These are phyloP conservation scores for Petrosia ficiformis DNA, from an alignment of 37 sponge, comb jelly and placozoan species.

Conservation along the genomic window DNA sequence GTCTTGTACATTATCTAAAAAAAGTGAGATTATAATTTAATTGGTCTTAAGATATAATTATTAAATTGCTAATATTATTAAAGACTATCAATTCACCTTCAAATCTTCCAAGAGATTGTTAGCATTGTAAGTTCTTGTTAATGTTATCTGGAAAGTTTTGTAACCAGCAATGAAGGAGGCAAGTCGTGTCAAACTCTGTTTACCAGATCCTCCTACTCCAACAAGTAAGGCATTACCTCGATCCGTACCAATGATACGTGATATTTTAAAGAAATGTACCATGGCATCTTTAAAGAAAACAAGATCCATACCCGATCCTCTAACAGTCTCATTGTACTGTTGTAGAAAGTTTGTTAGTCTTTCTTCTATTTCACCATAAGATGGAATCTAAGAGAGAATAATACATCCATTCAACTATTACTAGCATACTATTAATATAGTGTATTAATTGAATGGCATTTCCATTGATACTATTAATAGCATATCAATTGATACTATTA, in stretches of 20 bases:
- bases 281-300: conserved; percentile 99
- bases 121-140: conserved; percentile 94
- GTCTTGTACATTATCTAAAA: conserved; percentile 62
- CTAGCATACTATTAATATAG: too few relatives aligned
- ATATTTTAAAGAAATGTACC: conserved; percentile 95
- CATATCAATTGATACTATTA: conserved; percentile 5
- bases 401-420: too few relatives aligned
- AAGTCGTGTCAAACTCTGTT: conserved; percentile 96
- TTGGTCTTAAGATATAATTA: background rate
- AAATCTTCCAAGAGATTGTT: conserved; percentile 97
- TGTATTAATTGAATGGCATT: background rate
- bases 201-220: conserved; percentile 99
- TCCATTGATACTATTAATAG: too few relatives aligned
- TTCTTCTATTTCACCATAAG: conserved; percentile 72
- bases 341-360: conserved; percentile 67
- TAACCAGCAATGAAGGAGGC: conserved; percentile 99
- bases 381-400: conserved; percentile 53
- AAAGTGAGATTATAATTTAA: background rate
- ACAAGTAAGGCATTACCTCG: conserved; percentile 96
- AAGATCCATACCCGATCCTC: conserved; percentile 99
- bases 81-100: conserved; percentile 72
- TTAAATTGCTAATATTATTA: background rate
- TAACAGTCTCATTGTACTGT: conserved; percentile 96
- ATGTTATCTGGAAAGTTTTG: conserved; percentile 97
- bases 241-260: conserved; percentile 96